Conservation (phyloP, 2,888 invertebrate species). For the Sphaerophoria taeniata region DNA sequence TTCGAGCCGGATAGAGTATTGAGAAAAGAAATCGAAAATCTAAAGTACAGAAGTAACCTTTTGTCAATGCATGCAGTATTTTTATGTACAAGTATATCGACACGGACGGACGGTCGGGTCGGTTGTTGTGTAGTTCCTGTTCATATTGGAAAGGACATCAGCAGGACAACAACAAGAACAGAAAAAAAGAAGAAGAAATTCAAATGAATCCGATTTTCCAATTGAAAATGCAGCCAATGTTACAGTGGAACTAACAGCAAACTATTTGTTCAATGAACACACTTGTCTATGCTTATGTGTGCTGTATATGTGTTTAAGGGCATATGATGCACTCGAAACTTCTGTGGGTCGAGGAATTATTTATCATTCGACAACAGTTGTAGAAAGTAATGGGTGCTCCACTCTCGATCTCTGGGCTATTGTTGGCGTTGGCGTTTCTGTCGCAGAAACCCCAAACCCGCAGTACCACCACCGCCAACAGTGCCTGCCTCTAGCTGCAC, state of each 20-base stretch:
- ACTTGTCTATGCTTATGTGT: slow-evolving; percentile 18
- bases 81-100: neutral
- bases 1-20: slow-evolving; percentile 50
- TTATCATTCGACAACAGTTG: slow-evolving; percentile 74
- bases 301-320: neutral
- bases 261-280: slow-evolving; percentile 71
- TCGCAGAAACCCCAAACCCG: slow-evolving; percentile 11
- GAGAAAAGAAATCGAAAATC: slow-evolving; percentile 67
- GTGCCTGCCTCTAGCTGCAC: neutral
- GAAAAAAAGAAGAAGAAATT: slow-evolving; percentile 37
- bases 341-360: slow-evolving; percentile 66
- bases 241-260: slow-evolving; percentile 66
- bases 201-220: slow-evolving; percentile 74
- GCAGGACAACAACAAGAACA: neutral
- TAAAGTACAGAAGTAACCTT: slow-evolving; percentile 49
- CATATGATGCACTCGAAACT: slow-evolving; percentile 39
- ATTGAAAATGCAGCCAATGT: slow-evolving; percentile 74
- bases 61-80: slow-evolving; percentile 51
- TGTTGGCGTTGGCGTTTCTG: slow-evolving; percentile 11
- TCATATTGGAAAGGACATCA: slow-evolving; percentile 13
- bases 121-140: neutral
- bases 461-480: neutral
- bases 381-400: slow-evolving; percentile 67
- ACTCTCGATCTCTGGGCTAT: slow-evolving; percentile 64
- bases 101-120: no score